phyloP scores from a whole-genome alignment of 1,140 invertebrate genomes.

The Musca domestica region DNA sequence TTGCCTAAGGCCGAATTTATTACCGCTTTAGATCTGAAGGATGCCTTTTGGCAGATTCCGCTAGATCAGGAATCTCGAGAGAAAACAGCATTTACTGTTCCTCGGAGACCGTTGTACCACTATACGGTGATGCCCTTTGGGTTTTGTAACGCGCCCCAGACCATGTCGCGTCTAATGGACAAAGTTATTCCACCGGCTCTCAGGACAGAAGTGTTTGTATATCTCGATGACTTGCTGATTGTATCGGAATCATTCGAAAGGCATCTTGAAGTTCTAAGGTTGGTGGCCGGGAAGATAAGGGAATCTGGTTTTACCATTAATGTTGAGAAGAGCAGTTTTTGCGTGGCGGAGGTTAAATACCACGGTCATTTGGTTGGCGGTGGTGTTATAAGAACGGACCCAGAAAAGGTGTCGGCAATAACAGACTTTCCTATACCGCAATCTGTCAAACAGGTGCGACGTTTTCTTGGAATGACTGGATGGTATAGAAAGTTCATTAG shows the following conservation, averaged over 20 bases:
- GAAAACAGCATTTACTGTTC: too few relatives aligned
- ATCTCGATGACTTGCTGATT: slow-evolving; percentile 17
- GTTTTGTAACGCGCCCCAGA: too few relatives aligned
- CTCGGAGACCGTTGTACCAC: too few relatives aligned
- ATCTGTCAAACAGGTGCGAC: background rate
- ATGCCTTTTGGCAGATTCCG: too few relatives aligned
- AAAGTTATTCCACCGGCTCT: too few relatives aligned
- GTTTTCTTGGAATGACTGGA: slow-evolving; percentile 29
- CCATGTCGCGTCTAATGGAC: too few relatives aligned
- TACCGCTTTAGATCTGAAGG: too few relatives aligned
- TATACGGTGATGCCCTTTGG: too few relatives aligned
- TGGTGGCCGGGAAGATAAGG: background rate
- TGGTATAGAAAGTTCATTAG: slow-evolving; percentile 25
- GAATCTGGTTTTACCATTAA: slow-evolving; percentile 13
- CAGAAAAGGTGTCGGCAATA: slow-evolving; percentile 4
- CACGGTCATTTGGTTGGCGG: slow-evolving; percentile 7
- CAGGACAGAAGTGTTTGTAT: slow-evolving; percentile 16
- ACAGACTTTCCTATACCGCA: background rate
- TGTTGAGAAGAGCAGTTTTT: slow-evolving; percentile 45
- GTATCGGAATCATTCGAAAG: background rate
- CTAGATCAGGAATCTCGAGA: too few relatives aligned
- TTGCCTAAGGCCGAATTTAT: too few relatives aligned
- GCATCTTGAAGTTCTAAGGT: background rate
- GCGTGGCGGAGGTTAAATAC: slow-evolving; percentile 34
- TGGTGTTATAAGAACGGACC: slow-evolving; percentile 33